These are phyloP conservation scores for Tinamus major DNA, from an alignment of 2,797 vertebrate species.

Conservation along the genomic window DNA sequence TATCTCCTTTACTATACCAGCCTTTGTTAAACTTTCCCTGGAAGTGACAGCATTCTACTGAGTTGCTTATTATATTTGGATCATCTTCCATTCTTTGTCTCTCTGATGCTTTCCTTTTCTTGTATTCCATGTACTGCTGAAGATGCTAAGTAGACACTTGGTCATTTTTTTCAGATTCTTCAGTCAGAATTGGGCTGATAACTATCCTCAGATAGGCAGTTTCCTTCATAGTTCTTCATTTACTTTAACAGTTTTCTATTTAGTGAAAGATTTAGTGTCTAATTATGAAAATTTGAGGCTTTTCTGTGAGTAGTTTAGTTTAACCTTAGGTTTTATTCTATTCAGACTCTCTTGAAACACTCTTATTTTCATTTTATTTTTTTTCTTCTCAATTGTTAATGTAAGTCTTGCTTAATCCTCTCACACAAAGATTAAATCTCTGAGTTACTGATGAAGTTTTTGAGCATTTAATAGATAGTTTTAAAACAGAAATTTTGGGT, in stretches of 20 bases:
- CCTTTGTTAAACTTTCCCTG: neutral
- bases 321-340: neutral
- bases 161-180: neutral
- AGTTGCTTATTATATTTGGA: neutral
- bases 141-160: neutral
- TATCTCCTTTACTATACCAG: neutral
- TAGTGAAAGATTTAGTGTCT: neutral
- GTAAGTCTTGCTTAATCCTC: neutral
- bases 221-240: neutral
- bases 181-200: neutral
- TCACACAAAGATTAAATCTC: neutral
- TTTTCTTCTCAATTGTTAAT: neutral
- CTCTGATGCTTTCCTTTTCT: neutral
- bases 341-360: neutral
- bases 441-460: neutral
- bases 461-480: neutral
- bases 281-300: neutral
- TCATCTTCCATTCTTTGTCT: neutral
- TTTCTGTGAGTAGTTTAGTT: neutral
- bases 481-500: neutral
- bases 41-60: neutral
- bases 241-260: neutral
- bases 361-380: neutral
- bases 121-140: neutral
- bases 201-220: neutral